Evolutionary conservation across 1,140 invertebrate species (phyloP).

Genomic region (Pachypeltis micranthus): DNA sequence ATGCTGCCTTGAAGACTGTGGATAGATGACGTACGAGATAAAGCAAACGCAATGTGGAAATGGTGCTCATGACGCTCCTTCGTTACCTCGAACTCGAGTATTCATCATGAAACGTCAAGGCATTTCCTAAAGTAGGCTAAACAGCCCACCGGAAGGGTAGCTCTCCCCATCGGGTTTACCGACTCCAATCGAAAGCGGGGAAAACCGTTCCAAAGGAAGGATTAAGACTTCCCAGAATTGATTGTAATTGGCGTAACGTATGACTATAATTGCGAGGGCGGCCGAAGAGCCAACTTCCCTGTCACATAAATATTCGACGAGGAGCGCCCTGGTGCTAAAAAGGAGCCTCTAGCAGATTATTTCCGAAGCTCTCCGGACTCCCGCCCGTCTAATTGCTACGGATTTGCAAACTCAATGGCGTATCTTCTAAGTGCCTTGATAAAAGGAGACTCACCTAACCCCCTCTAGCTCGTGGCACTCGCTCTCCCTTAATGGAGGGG

Average conservation of each 20-base stretch:
- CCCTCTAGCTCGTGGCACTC: too few relatives aligned
- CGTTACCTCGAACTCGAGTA: too few relatives aligned
- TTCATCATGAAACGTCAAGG: too few relatives aligned
- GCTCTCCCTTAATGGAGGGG: slow-evolving; percentile 6
- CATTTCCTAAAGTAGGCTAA: too few relatives aligned
- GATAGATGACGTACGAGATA: too few relatives aligned
- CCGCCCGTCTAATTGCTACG: neutral
- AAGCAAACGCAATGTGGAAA: too few relatives aligned
- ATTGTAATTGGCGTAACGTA: slow-evolving; percentile 13
- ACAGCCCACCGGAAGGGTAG: too few relatives aligned
- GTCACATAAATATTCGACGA: neutral
- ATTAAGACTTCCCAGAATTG: slow-evolving; percentile 1
- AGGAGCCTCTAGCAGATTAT: slow-evolving; percentile 1
- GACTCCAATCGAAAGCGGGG: too few relatives aligned
- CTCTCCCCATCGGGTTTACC: too few relatives aligned
- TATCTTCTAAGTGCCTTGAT: slow-evolving; percentile 7
- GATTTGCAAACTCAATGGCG: slow-evolving; percentile 8
- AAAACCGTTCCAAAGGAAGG: neutral
- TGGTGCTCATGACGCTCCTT: too few relatives aligned
- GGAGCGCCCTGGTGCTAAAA: neutral
- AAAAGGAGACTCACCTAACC: neutral
- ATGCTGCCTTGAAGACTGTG: too few relatives aligned
- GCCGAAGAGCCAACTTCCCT: neutral
- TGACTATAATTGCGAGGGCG: slow-evolving; percentile 8
- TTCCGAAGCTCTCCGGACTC: neutral